These are phyloP conservation scores for Steinernema khuongi DNA, from an alignment of 1,140 invertebrate genomes.

Conservation along the genomic window DNA sequence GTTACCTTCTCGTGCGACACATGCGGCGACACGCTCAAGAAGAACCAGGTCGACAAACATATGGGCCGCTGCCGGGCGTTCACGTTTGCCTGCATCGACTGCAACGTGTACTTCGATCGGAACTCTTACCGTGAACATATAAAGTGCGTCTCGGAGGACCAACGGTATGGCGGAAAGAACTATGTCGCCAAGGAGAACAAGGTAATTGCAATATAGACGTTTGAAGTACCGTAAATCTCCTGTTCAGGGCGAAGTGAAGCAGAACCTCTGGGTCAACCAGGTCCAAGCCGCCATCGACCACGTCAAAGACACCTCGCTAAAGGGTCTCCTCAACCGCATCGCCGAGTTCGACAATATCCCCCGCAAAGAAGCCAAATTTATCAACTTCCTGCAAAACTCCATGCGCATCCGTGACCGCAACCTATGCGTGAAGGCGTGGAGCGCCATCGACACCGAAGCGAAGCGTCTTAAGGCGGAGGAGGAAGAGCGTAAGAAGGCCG, in stretches of 20 bases:
- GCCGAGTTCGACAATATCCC: slow-evolving; percentile 78
- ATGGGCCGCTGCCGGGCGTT: slow-evolving; percentile 60
- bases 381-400: slow-evolving; percentile 64
- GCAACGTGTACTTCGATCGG: slow-evolving; percentile 67
- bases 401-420: slow-evolving; percentile 46
- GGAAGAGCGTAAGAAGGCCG: slow-evolving; percentile 12
- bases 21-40: slow-evolving; percentile 81
- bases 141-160: slow-evolving; percentile 83
- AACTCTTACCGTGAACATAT: slow-evolving; percentile 75
- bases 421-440: slow-evolving; percentile 41
- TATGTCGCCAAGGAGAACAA: slow-evolving; percentile 68
- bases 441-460: slow-evolving; percentile 46
- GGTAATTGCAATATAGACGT: slow-evolving; percentile 31
- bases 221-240: slow-evolving; percentile 27
- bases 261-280: slow-evolving; percentile 78
- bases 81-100: slow-evolving; percentile 77
- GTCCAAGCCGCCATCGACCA: slow-evolving; percentile 70
- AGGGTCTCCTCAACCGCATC: slow-evolving; percentile 69
- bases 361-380: slow-evolving; percentile 81
- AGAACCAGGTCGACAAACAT: slow-evolving; percentile 83
- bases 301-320: slow-evolving; percentile 64
- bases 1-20: slow-evolving; percentile 84
- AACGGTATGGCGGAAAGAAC: slow-evolving; percentile 79
- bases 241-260: slow-evolving; percentile 83
- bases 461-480: slow-evolving; percentile 22